Conservation (phyloP, 30 jellyfish, hydroid and myxozoan genomes). For the Pseudorhiza aurosa region DNA sequence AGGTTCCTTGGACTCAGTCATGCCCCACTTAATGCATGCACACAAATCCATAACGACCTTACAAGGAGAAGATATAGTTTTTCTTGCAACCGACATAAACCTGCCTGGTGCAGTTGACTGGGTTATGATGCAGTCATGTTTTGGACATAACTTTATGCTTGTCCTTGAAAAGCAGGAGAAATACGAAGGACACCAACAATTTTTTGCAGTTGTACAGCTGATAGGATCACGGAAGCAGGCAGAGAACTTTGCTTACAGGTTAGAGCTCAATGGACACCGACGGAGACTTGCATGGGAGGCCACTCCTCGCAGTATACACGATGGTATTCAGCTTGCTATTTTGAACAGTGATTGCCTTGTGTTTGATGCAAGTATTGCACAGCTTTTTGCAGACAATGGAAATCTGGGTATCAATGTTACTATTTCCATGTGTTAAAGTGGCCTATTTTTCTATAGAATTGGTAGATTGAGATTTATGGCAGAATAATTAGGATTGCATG, state of each 20-base stretch:
- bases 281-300: slow-evolving; percentile 99
- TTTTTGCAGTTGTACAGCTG: slow-evolving; percentile 96
- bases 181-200: slow-evolving; percentile 98
- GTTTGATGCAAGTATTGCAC: slow-evolving; percentile 98
- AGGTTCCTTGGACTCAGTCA: slow-evolving; percentile 94
- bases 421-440: slow-evolving; percentile 78
- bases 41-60: slow-evolving; percentile 96
- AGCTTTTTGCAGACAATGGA: slow-evolving; percentile 96
- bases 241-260: slow-evolving; percentile 95
- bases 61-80: slow-evolving; percentile 98
- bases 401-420: slow-evolving; percentile 96
- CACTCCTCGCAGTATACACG: slow-evolving; percentile 97
- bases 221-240: slow-evolving; percentile 98
- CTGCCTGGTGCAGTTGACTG: slow-evolving; percentile 99
- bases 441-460: background rate
- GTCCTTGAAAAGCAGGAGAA: slow-evolving; percentile 96
- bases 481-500: too few species aligned
- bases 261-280: slow-evolving; percentile 96
- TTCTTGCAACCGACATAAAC: slow-evolving; percentile 94
- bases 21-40: slow-evolving; percentile 98
- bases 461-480: background rate
- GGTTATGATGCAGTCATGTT: slow-evolving; percentile 99
- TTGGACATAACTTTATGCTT: slow-evolving; percentile 97
- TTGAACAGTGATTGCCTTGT: slow-evolving; percentile 96
- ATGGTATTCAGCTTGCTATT: slow-evolving; percentile 95